Conservation (phyloP, 2,888 invertebrate species). For the Leptopterna dolabrata region DNA sequence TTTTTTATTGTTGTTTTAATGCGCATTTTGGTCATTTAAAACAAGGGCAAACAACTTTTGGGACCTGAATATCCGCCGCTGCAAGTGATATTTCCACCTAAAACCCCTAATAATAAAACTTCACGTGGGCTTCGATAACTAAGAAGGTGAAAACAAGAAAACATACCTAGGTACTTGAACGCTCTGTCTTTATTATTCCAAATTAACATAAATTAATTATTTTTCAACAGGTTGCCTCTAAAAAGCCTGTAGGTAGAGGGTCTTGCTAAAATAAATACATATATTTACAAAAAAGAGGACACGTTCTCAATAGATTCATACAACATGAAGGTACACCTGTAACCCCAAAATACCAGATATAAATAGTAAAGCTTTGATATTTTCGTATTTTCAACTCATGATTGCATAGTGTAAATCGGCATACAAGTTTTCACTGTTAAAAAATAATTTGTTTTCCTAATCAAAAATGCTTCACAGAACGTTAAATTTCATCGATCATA, state of each 20-base stretch:
- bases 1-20: no score
- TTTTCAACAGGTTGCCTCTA: background rate
- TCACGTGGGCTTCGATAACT: no score
- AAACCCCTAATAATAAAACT: no score
- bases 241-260: background rate
- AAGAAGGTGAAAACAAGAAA: no score
- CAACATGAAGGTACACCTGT: background rate
- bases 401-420: background rate
- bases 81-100: no score
- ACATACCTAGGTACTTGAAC: background rate
- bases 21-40: no score
- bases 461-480: background rate
- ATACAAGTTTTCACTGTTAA: background rate
- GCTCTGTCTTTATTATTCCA: constrained; percentile 2
- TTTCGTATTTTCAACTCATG: background rate
- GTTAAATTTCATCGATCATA: background rate
- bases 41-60: no score
- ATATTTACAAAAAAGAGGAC: background rate
- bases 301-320: background rate
- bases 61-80: no score
- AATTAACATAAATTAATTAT: background rate
- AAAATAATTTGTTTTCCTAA: background rate
- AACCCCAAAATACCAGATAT: background rate
- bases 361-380: background rate
- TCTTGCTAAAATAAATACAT: background rate